Conservation (phyloP, 2,888 invertebrate species). For the Melieria picta region DNA sequence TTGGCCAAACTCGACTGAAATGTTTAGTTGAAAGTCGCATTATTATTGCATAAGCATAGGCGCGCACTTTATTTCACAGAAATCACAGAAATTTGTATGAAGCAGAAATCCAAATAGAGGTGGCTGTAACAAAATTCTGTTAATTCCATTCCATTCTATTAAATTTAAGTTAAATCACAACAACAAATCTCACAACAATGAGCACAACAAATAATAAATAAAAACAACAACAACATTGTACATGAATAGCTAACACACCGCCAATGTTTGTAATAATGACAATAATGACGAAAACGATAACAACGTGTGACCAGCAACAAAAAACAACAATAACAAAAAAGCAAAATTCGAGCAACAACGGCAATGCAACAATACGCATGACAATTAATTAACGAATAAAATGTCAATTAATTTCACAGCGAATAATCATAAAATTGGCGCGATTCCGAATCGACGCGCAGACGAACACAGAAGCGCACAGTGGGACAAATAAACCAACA, state of each 20-base stretch:
- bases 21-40: too few species aligned
- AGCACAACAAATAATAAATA: too few species aligned
- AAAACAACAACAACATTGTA: neutral
- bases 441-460: neutral
- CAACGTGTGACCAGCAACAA: neutral
- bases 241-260: neutral
- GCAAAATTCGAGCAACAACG: neutral
- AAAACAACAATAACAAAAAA: neutral
- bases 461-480: conserved; percentile 7
- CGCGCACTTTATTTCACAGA: too few species aligned
- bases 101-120: too few species aligned
- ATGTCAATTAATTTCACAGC: conserved; percentile 63
- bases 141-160: too few species aligned
- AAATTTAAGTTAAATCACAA: too few species aligned
- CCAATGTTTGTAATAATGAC: neutral
- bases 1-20: too few species aligned
- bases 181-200: too few species aligned
- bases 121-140: too few species aligned
- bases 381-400: conserved; percentile 65
- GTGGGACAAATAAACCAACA: conserved; percentile 43
- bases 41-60: too few species aligned
- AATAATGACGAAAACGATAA: neutral
- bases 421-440: conserved; percentile 57
- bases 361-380: conserved; percentile 28
- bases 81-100: too few species aligned